Base-by-base conservation (phyloP, 2,113 vertebrate genomes). In the Aspidoscelis tigris region DNA sequence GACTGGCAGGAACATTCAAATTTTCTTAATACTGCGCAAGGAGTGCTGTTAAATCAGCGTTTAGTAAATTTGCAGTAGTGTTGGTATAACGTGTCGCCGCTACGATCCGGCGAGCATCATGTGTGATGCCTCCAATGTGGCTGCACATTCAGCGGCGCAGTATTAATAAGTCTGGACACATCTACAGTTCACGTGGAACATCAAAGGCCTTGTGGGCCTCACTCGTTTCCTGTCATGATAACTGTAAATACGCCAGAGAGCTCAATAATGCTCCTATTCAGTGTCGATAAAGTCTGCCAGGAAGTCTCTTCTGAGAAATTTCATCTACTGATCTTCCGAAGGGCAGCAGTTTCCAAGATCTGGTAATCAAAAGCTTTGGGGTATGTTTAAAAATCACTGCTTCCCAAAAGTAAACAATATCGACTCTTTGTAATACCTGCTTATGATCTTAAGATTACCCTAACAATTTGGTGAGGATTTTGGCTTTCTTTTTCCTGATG, bases 401-500 rank as follows among this genome's bases (percentile, higher is more conserved):
- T 22, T 58, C 81, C 75, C 16, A 22, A 50, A 75, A 50, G 75
- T 82, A n/a, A 73, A 44, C 39, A 20, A 5, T 21, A 53, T 7
- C 24, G 33, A 43, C 21, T 68, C 7, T 12, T 39, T 44, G 65
- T 61, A 18, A 61, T 22, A 68, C 47, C 33, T 33, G 66, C 21
- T 8, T 18, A 8, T 41, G 44, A 68, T 24, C 20, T 24, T 22
- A 41, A 55, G 20, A 71, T 70, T 55, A 39, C 1, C 41, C 2
- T 22, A 41, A 81, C 11, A 39, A 11, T 65, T 72, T 82, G 68
- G 7, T 26, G 75, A 76, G 43, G 74, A 82, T 83, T 87, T 88
- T 76, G 71, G 14, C 11, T 55, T 8, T 55, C 11, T 79, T 88
- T 83, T 75, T 88, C 39, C 78, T 86, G 88, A 84, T 83, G 24